Percentiles rank a stretch among this genome's conserved stretches.
phyloP scores from a whole-genome alignment of 2,888 invertebrate genomes.

The Eupithecia subfuscata region DNA sequence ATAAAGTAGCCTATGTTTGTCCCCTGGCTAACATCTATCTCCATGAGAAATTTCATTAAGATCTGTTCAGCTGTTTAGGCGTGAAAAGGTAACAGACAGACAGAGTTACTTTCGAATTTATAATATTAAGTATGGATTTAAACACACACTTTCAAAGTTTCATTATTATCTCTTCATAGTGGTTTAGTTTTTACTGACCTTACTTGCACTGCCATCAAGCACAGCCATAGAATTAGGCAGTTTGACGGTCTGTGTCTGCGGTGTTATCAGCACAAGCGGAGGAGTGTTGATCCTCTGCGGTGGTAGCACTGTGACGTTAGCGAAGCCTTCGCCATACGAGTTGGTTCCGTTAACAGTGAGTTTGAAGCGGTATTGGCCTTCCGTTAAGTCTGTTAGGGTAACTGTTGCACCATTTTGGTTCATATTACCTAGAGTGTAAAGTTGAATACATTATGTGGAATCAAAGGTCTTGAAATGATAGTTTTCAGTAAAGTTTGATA shows the following conservation, averaged over 20 bases:
- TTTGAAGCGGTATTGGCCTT: constrained; percentile 95
- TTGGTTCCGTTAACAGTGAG: constrained; percentile 90
- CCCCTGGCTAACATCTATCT: too few relatives aligned
- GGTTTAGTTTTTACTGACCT: constrained; percentile 57
- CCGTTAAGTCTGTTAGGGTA: constrained; percentile 91
- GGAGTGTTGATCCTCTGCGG: constrained; percentile 92
- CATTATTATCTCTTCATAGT: background rate
- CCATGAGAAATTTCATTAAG: too few relatives aligned
- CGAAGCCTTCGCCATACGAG: constrained; percentile 91
- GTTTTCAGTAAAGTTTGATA: background rate
- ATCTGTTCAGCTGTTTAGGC: too few relatives aligned
- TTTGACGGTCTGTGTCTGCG: constrained; percentile 93
- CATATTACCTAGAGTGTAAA: constrained; percentile 85
- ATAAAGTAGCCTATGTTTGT: too few relatives aligned
- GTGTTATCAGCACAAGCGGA: constrained; percentile 94
- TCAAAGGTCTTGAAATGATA: background rate
- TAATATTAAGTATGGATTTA: background rate
- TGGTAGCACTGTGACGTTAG: constrained; percentile 95
- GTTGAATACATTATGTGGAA: background rate
- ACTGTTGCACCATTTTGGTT: constrained; percentile 93
- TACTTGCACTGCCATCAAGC: constrained; percentile 92
- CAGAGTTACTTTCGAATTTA: too few relatives aligned
- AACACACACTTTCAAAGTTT: background rate
- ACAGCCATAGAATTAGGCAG: constrained; percentile 95
- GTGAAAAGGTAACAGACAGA: too few relatives aligned